Percentiles rank a stretch among this genome's conserved stretches.
Conservation (phyloP, 2,888 invertebrate species). For the Gandaritis pyraliata region DNA sequence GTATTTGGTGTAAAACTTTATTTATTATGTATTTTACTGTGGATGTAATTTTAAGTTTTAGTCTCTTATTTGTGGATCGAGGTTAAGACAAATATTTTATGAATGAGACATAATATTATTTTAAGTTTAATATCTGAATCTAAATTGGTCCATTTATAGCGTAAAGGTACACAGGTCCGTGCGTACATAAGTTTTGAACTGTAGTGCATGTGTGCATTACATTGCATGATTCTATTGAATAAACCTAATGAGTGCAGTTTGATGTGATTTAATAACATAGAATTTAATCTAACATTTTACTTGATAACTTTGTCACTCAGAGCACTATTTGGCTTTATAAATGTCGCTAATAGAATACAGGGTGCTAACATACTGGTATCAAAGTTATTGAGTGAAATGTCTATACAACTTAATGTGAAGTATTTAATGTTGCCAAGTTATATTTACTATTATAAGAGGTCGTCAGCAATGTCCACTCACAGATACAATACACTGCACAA, state of each 20-base stretch:
- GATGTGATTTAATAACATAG: constrained; percentile 46
- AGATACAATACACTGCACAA: constrained; percentile 67
- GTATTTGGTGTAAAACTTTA: constrained; percentile 57
- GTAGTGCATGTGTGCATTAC: constrained; percentile 71
- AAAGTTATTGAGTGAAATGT: constrained; percentile 40
- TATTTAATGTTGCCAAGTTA: constrained; percentile 35
- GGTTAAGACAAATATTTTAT: constrained; percentile 52
- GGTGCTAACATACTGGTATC: constrained; percentile 33
- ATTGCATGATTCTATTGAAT: constrained; percentile 68
- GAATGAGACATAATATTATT: constrained; percentile 70
- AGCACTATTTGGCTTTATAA: constrained; percentile 32
- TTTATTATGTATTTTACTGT: constrained; percentile 53
- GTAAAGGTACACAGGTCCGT: constrained; percentile 65
- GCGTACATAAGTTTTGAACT: constrained; percentile 66
- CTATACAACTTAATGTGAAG: constrained; percentile 32
- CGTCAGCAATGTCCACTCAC: constrained; percentile 39
- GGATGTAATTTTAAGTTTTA: constrained; percentile 58
- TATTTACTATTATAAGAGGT: constrained; percentile 36
- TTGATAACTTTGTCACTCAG: constrained; percentile 36
- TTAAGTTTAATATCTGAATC: constrained; percentile 58
- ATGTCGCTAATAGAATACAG: constrained; percentile 23
- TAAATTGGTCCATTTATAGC: constrained; percentile 57
- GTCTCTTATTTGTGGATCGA: constrained; percentile 45
- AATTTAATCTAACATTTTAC: constrained; percentile 34
- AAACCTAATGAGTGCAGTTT: constrained; percentile 69